Evolutionary conservation across 2,797 vertebrate genomes (phyloP), one percentile per base, ranked within the genome.

Genomic region (Falco cherrug): DNA sequence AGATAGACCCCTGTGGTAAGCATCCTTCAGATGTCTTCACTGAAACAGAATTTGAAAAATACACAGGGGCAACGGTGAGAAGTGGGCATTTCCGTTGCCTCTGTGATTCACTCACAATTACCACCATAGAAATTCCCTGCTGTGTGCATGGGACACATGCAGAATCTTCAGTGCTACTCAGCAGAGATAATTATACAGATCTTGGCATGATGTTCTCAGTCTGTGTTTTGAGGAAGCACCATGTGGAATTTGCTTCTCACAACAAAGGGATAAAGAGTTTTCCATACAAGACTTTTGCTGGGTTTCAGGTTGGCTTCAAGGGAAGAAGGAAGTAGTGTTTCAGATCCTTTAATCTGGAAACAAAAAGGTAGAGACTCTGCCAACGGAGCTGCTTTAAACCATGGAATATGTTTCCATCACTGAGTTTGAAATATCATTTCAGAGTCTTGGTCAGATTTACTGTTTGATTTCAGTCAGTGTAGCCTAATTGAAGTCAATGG

Each of bases 61-160:
- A 48, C 35, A 41, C 31, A 65, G 37, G 59, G 54, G 28, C 35
- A 51, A 59, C 54, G 81, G 84, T 50, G 87, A 93, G 73, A 85
- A 85, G 54, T 63, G 73, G 87, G 43, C 61, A 92, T 93, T 95
- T 94, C 61, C 9, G 1, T 84, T 95, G 69, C 77, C 51, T 93
- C 69, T 92, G 68, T 94, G 90, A 94, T 94, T 94, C 90, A 95
- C 95, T 96, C 92, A 93, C 84, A 91, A 53, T 95, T 94, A 81
- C 3, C 18, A 3, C 75, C 90, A 84, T 87, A 88, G 90, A 84
- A 94, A 92, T 96, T 96, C 82, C 94, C 94, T 89, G 16, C 92
- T 95, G 84, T 22, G 76, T 86, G 65, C 76, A 84, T 67, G 59
- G 75, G 51, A 96, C 79, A 92, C 3, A 1, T 69, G 78, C 50